A percentile compares a stretch with the other conserved stretches of the same genome.
Evolutionary conservation across 1,140 invertebrate species (phyloP).

Genomic region (Macrobrachium rosenbergii): DNA sequence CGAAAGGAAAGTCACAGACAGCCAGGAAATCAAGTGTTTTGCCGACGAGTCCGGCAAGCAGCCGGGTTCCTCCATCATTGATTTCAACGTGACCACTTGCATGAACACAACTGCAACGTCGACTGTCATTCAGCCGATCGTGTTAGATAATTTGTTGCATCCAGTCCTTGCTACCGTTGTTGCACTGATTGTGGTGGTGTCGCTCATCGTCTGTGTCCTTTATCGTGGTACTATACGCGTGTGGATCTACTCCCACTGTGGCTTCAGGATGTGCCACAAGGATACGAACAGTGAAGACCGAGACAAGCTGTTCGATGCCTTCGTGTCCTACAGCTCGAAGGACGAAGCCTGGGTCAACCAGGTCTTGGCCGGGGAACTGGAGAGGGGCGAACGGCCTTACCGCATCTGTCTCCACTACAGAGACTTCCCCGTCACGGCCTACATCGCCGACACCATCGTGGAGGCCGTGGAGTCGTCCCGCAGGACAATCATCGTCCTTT

Average conservation of each 20-base stretch:
- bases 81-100: conserved; percentile 68
- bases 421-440: conserved; percentile 86
- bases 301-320: conserved; percentile 90
- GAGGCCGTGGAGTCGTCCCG: conserved; percentile 91
- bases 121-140: conserved; percentile 66
- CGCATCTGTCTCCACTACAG: conserved; percentile 88
- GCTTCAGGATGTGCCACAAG: conserved; percentile 68
- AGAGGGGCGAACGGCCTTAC: conserved; percentile 76
- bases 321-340: conserved; percentile 90
- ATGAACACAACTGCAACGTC: conserved; percentile 68
- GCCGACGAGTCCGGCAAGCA: conserved; percentile 49
- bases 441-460: conserved; percentile 88
- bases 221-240: conserved; percentile 70
- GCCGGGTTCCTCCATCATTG: conserved; percentile 64
- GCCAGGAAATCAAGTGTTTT: conserved; percentile 61
- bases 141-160: conserved; percentile 64
- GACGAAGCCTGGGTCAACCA: conserved; percentile 90
- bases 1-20: conserved; percentile 64
- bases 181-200: conserved; percentile 67
- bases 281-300: conserved; percentile 75
- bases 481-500: conserved; percentile 90
- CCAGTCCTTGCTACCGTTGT: conserved; percentile 64
- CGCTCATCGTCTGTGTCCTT: conserved; percentile 68
- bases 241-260: conserved; percentile 70
- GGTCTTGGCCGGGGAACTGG: conserved; percentile 85